Percentiles rank a stretch among this genome's conserved stretches.
Conservation (phyloP, 53 echinoderm and acorn worm genomes). For the Apostichopus leukothele region DNA sequence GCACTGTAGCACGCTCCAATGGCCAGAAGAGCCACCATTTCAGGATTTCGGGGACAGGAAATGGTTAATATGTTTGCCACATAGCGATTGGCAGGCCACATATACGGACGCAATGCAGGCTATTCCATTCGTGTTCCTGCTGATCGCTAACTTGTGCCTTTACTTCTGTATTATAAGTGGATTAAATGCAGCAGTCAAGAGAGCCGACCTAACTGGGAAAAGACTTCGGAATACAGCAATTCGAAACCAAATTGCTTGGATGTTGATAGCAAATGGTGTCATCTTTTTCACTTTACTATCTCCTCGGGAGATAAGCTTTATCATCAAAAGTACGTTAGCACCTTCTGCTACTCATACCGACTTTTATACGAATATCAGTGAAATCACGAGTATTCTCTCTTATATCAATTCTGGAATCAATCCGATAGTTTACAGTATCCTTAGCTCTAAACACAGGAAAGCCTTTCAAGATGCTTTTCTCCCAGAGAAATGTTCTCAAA, state of each 20-base stretch:
- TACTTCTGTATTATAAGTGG: conserved; percentile 24
- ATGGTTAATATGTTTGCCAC: conserved; percentile 4
- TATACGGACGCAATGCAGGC: conserved; percentile 33
- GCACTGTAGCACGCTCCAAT: not conserved
- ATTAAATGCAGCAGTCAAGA: conserved; percentile 15
- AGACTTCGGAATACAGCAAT: conserved; percentile 41
- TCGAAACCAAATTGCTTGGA: conserved; percentile 52
- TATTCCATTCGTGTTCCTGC: conserved; percentile 18
- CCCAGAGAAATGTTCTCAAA: not conserved
- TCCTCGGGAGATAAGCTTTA: conserved; percentile 27
- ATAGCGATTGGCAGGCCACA: not conserved
- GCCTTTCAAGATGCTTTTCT: conserved; percentile 44
- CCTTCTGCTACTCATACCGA: not conserved
- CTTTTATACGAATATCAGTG: not conserved
- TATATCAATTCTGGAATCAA: conserved; percentile 46
- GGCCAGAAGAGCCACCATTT: conserved; percentile 11
- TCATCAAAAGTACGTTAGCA: not conserved
- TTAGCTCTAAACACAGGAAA: conserved; percentile 39
- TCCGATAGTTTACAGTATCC: conserved; percentile 40
- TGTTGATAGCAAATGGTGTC: conserved; percentile 39
- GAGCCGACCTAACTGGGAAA: conserved; percentile 41
- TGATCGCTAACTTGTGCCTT: conserved; percentile 33
- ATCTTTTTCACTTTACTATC: conserved; percentile 29
- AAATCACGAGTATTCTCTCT: conserved; percentile 1
- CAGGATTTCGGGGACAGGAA: not conserved